A percentile compares a stretch with the other conserved stretches of the same genome.
phyloP scores from a whole-genome alignment of 2,888 invertebrate genomes.

The Parelbella ahira region DNA sequence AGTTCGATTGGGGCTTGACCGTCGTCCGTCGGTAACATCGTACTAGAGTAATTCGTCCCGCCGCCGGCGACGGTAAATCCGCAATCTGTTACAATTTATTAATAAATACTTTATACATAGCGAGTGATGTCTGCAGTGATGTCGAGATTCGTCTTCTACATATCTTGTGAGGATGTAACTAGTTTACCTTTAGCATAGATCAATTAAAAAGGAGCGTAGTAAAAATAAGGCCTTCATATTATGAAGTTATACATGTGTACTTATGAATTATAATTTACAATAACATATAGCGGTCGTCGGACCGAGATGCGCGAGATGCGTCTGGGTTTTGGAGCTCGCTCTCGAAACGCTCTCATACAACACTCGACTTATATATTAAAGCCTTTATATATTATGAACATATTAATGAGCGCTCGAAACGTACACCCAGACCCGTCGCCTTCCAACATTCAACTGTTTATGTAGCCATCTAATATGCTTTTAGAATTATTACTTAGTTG shows the following conservation, averaged over 20 bases:
- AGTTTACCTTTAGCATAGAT: slow-evolving; percentile 33
- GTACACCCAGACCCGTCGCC: slow-evolving; percentile 40
- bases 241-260: slow-evolving; percentile 34
- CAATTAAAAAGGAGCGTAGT: slow-evolving; percentile 60
- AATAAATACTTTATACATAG: too few relatives aligned
- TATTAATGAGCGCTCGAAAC: slow-evolving; percentile 25
- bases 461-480: too few relatives aligned
- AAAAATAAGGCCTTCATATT: slow-evolving; percentile 44
- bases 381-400: slow-evolving; percentile 20
- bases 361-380: slow-evolving; percentile 22
- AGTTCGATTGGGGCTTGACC: background rate
- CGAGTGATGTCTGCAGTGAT: slow-evolving; percentile 24
- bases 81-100: slow-evolving; percentile 1
- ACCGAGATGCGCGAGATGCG: slow-evolving; percentile 56
- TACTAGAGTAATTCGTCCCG: too few relatives aligned
- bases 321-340: too few relatives aligned
- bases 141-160: slow-evolving; percentile 25
- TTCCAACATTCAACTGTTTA: slow-evolving; percentile 39
- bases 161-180: slow-evolving; percentile 5
- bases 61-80: slow-evolving; percentile 5
- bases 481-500: slow-evolving; percentile 46
- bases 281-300: slow-evolving; percentile 44
- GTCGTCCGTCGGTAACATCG: slow-evolving; percentile 21
- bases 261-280: slow-evolving; percentile 44
- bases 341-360: too few relatives aligned